phyloP scores from a whole-genome alignment of 2,113 vertebrate species.

The Strix aluco region DNA sequence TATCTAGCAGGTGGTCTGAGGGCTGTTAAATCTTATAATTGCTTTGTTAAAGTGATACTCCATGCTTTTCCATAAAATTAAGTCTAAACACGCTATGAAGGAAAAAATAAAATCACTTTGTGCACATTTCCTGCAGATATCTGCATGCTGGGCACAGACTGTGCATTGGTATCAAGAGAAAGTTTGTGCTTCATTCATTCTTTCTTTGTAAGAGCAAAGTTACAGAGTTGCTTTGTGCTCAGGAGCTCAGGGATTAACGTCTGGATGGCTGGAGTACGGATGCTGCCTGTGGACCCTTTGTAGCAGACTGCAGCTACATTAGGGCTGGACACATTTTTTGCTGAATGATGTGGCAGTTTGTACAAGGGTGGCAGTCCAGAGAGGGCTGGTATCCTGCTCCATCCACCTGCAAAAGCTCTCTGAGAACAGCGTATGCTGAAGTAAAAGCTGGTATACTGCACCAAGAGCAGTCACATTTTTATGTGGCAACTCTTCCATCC shows the following conservation, averaged over 20 bases:
- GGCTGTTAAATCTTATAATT: not conserved
- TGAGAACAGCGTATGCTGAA: not conserved
- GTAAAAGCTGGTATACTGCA: not conserved
- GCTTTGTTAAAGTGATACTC: not conserved
- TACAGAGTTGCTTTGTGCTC: not conserved
- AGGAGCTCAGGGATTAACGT: not conserved
- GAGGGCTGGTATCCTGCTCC: not conserved
- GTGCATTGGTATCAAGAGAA: not conserved
- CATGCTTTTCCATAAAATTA: not conserved
- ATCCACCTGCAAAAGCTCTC: not conserved
- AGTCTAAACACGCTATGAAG: not conserved
- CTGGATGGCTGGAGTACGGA: not conserved
- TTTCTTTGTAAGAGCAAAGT: not conserved
- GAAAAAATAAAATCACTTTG: not conserved
- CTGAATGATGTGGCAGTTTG: not conserved
- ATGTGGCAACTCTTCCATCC: not conserved
- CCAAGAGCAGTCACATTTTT: not conserved
- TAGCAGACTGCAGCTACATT: not conserved
- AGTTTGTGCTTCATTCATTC: rapidly evolving
- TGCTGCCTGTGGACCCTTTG: not conserved
- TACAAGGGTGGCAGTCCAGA: not conserved
- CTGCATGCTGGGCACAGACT: not conserved
- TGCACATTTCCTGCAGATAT: not conserved
- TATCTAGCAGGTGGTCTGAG: not conserved
- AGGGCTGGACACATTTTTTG: not conserved